phyloP scores from a whole-genome alignment of 2,797 vertebrate genomes.

The Staurois parvus region DNA sequence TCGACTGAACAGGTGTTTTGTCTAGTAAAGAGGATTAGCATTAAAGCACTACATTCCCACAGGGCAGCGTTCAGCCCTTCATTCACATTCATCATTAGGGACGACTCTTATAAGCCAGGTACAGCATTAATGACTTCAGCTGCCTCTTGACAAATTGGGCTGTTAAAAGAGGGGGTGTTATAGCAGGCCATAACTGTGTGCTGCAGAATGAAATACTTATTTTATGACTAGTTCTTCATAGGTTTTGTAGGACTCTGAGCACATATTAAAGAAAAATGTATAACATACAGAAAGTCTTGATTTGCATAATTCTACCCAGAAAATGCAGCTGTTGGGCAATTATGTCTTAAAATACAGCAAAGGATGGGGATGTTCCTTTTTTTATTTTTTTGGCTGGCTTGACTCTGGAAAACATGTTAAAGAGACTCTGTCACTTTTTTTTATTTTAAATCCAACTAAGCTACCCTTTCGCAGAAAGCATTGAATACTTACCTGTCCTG shows the following conservation, averaged over 20 bases:
- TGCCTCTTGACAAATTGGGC: slow-evolving; percentile 58
- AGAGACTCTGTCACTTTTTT: no score
- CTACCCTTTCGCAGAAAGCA: no score
- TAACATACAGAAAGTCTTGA: background rate
- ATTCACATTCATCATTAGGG: slow-evolving; percentile 51
- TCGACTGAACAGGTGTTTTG: slow-evolving; percentile 46
- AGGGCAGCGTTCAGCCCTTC: slow-evolving; percentile 42
- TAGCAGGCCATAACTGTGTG: slow-evolving; percentile 3
- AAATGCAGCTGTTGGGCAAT: no score
- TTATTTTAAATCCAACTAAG: no score
- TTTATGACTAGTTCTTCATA: slow-evolving; percentile 35
- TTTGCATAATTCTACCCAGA: background rate
- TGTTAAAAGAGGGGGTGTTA: slow-evolving; percentile 55
- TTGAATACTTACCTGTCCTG: no score
- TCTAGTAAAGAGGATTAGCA: slow-evolving; percentile 50
- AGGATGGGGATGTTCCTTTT: no score
- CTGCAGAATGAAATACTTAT: slow-evolving; percentile 32
- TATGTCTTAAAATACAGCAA: no score
- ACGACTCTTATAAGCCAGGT: slow-evolving; percentile 38
- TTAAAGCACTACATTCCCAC: slow-evolving; percentile 26
- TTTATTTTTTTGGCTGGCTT: no score
- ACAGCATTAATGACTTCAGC: slow-evolving; percentile 54
- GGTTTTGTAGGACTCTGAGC: slow-evolving; percentile 7
- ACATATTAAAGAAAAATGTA: slow-evolving; percentile 12
- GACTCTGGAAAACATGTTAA: no score